Evolutionary conservation across 1,140 invertebrate genomes (phyloP).

Genomic region (Leucophenga varia): DNA sequence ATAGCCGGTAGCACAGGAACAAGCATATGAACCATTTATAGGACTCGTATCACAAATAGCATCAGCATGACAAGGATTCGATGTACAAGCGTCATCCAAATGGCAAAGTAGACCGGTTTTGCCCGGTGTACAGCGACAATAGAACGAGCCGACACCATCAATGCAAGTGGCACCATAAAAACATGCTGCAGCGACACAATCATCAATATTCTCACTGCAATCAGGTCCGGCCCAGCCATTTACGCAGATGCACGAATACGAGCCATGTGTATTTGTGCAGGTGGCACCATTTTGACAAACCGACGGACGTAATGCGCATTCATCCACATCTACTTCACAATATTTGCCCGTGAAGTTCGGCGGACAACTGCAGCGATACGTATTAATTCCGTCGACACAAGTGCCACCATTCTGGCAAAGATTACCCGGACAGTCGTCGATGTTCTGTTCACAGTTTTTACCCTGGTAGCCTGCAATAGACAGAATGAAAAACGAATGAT

Average conservation of each 20-base stretch:
- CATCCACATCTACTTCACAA: conserved; percentile 79
- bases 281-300: conserved; percentile 94
- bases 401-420: conserved; percentile 89
- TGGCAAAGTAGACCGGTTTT: conserved; percentile 94
- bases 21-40: conserved; percentile 91
- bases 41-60: conserved; percentile 95
- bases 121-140: conserved; percentile 91
- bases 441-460: conserved; percentile 84
- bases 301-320: conserved; percentile 75
- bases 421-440: conserved; percentile 87
- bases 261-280: conserved; percentile 86
- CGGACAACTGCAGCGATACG: conserved; percentile 85
- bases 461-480: conserved; percentile 77
- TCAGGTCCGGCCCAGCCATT: conserved; percentile 92
- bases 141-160: conserved; percentile 90
- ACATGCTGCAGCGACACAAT: conserved; percentile 89
- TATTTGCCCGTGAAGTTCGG: conserved; percentile 82
- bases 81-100: conserved; percentile 93
- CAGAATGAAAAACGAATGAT: too few species aligned
- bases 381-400: conserved; percentile 84
- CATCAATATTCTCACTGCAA: conserved; percentile 91
- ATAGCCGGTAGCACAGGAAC: conserved; percentile 89
- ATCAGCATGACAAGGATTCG: conserved; percentile 92
- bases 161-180: conserved; percentile 97
- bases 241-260: conserved; percentile 94